A percentile compares a stretch with the other conserved stretches of the same genome.
Evolutionary conservation across 2,797 vertebrate genomes (phyloP).

Genomic region (Hydrocynus forskahlii): DNA sequence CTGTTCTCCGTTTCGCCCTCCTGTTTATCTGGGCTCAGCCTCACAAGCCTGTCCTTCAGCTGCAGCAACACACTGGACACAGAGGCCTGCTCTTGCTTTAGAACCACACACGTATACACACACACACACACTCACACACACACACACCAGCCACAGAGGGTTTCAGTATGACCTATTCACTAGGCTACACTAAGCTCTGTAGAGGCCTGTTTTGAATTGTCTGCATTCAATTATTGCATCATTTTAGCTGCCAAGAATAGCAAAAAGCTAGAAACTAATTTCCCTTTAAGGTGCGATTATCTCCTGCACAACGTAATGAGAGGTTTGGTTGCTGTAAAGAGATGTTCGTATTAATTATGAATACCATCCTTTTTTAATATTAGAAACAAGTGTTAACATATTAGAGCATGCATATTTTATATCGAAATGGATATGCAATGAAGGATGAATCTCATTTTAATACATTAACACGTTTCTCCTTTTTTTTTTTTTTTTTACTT

Average conservation of each 20-base stretch:
- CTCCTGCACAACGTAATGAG: slow-evolving; percentile 1
- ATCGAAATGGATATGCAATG: slow-evolving; percentile 8
- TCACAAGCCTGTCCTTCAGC: slow-evolving; percentile 66
- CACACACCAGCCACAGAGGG: slow-evolving; percentile 1
- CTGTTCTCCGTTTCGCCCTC: slow-evolving; percentile 57
- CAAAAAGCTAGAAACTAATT: slow-evolving; percentile 19
- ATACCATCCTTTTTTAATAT: slow-evolving; percentile 11
- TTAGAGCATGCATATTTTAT: slow-evolving; percentile 17
- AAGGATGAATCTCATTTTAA: neutral
- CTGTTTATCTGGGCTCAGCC: slow-evolving; percentile 70
- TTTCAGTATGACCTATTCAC: slow-evolving; percentile 42
- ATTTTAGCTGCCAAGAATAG: slow-evolving; percentile 40
- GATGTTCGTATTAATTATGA: slow-evolving; percentile 23
- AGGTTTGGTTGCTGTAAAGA: slow-evolving; percentile 7
- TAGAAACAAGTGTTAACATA: slow-evolving; percentile 26
- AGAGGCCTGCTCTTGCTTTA: slow-evolving; percentile 20
- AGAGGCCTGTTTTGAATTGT: slow-evolving; percentile 33
- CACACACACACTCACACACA: slow-evolving; percentile 18
- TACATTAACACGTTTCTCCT: slow-evolving; percentile 63
- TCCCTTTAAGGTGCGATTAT: neutral
- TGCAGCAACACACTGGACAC: slow-evolving; percentile 62
- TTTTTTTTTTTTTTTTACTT: slow-evolving; percentile 41
- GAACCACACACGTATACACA: slow-evolving; percentile 52
- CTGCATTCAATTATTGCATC: slow-evolving; percentile 42
- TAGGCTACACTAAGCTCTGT: slow-evolving; percentile 41